phyloP scores from a whole-genome alignment of 1,140 invertebrate genomes.

The Dendrolimus punctatus region DNA sequence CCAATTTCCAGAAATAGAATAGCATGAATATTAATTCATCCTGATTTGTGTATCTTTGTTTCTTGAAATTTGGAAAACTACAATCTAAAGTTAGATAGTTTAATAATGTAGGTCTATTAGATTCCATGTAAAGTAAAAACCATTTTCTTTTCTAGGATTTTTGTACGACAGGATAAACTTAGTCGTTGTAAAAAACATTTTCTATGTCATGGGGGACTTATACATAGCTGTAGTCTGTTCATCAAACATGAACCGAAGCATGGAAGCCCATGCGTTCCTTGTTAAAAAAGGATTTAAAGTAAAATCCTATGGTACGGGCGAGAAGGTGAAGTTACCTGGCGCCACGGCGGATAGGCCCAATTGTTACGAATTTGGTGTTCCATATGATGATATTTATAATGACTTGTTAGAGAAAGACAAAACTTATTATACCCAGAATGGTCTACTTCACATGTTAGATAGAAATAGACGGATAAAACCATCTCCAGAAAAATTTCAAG shows the following conservation, averaged over 20 bases:
- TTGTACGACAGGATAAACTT: too few species aligned
- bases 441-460: constrained; percentile 98
- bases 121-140: too few species aligned
- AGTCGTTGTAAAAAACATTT: too few species aligned
- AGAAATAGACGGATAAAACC: constrained; percentile 96
- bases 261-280: constrained; percentile 98
- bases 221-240: constrained; percentile 97
- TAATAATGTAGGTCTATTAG: too few species aligned
- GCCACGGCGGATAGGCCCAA: constrained; percentile 96
- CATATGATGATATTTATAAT: constrained; percentile 98
- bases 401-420: constrained; percentile 93
- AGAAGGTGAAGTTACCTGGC: constrained; percentile 97
- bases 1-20: too few species aligned
- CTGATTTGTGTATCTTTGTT: too few species aligned
- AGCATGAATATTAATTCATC: too few species aligned
- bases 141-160: too few species aligned
- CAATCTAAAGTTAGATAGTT: too few species aligned
- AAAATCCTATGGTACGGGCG: constrained; percentile 97
- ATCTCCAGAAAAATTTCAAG: constrained; percentile 95
- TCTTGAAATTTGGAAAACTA: too few species aligned
- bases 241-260: constrained; percentile 99
- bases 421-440: constrained; percentile 97
- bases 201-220: constrained; percentile 71
- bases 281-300: constrained; percentile 98
- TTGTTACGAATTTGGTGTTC: constrained; percentile 97